Conservation (phyloP, 1,140 invertebrate species). For the Caligus rogercresseyi region DNA sequence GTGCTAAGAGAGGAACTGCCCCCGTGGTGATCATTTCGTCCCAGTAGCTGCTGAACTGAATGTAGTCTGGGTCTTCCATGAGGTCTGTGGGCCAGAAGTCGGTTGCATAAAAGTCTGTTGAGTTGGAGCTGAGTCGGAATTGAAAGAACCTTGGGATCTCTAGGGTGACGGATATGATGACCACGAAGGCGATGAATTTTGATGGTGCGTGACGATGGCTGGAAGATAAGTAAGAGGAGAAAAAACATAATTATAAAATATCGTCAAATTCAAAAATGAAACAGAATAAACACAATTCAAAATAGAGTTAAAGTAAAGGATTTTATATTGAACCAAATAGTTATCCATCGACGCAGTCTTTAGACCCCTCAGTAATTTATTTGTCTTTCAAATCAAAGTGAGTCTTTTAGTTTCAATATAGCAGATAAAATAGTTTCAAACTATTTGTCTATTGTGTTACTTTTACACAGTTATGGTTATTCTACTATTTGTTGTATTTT, state of each 20-base stretch:
- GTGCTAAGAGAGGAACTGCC: slow-evolving; percentile 7
- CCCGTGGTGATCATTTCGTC: slow-evolving; percentile 14
- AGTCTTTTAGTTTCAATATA: too few species aligned
- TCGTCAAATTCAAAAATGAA: too few species aligned
- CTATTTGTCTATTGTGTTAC: too few species aligned
- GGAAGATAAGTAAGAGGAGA: background rate
- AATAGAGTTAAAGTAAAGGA: too few species aligned
- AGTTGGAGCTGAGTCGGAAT: background rate
- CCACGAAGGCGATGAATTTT: background rate
- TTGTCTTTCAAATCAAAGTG: too few species aligned
- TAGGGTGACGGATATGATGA: background rate
- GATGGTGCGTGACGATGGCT: background rate
- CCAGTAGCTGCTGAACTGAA: slow-evolving; percentile 12
- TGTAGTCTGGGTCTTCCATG: slow-evolving; percentile 11
- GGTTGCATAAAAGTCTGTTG: background rate
- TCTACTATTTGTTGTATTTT: too few species aligned
- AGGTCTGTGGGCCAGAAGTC: slow-evolving; percentile 12
- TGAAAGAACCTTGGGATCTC: slow-evolving; percentile 11
- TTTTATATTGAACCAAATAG: too few species aligned
- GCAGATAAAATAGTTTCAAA: too few species aligned
- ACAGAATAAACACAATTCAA: too few species aligned
- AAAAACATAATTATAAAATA: too few species aligned
- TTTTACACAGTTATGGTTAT: too few species aligned
- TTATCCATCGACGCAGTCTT: too few species aligned
- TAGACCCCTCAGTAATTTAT: background rate